Evolutionary conservation across 1,140 invertebrate genomes (phyloP).

Genomic region (Drosophila erecta): DNA sequence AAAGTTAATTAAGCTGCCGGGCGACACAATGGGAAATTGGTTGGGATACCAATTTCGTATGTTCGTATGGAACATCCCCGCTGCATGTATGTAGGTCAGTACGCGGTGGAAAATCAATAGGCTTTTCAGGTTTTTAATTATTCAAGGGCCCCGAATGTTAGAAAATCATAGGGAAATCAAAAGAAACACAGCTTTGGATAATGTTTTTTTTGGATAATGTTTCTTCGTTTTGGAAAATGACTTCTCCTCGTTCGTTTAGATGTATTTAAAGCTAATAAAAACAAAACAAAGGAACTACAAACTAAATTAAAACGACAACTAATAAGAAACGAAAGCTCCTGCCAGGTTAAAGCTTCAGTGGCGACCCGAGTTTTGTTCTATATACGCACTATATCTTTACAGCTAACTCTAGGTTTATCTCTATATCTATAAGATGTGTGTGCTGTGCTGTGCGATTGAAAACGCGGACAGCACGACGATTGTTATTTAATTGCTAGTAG

Average conservation of each 20-base stretch:
- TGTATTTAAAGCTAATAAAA: conserved; percentile 41
- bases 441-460: conserved; percentile 14
- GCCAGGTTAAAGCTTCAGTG: conserved; percentile 53
- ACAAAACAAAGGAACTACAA: conserved; percentile 49
- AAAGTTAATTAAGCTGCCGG: conserved; percentile 70
- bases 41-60: conserved; percentile 23
- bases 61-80: not conserved
- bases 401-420: conserved; percentile 26
- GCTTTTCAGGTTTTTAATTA: conserved; percentile 22
- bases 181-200: conserved; percentile 44
- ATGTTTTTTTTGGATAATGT: conserved; percentile 14
- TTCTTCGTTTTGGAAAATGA: conserved; percentile 29
- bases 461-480: conserved; percentile 38
- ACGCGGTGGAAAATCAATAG: conserved; percentile 66
- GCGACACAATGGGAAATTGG: conserved; percentile 56
- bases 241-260: conserved; percentile 29
- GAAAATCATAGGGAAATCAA: conserved; percentile 45
- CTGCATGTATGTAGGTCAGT: conserved; percentile 65
- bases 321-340: conserved; percentile 41
- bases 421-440: conserved; percentile 19
- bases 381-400: conserved; percentile 32
- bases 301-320: conserved; percentile 50
- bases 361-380: conserved; percentile 54
- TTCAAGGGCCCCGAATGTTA: conserved; percentile 17
- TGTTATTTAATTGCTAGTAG: conserved; percentile 59